phyloP scores from a whole-genome alignment of 2,113 vertebrate species.

The Machaerirhynchus nigripectus region DNA sequence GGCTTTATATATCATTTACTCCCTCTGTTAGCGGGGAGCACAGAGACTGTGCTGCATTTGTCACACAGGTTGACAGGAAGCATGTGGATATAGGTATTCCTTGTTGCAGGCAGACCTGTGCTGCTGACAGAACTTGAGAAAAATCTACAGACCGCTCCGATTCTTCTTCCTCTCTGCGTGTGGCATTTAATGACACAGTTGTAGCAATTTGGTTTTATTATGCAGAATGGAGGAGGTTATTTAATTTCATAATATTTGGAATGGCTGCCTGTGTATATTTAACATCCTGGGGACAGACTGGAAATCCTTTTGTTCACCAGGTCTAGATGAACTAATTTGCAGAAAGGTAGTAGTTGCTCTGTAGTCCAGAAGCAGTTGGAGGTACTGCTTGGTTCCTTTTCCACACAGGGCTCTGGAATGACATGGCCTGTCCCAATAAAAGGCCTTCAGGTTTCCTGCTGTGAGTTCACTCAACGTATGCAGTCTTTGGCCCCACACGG shows the following conservation, averaged over 20 bases:
- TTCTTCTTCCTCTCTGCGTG: not conserved
- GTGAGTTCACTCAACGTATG: not conserved
- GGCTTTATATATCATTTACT: not conserved
- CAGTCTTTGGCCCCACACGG: not conserved
- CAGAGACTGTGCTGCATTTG: not conserved
- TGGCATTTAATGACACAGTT: not conserved
- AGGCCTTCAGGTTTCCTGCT: not conserved
- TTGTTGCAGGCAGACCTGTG: not conserved
- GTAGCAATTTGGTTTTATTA: not conserved
- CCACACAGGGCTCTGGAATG: not conserved
- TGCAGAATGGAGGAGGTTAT: not conserved
- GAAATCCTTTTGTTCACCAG: not conserved
- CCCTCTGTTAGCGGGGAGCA: not conserved
- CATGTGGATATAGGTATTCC: not conserved
- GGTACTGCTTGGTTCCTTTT: not conserved
- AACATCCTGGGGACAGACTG: not conserved
- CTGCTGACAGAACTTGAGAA: not conserved
- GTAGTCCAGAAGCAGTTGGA: not conserved
- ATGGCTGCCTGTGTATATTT: not conserved
- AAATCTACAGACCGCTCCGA: not conserved
- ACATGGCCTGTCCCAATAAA: not conserved
- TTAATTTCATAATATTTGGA: not conserved
- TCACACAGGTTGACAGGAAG: not conserved
- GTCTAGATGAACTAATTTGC: not conserved
- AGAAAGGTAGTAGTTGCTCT: not conserved